Evolutionary conservation across 2,797 vertebrate genomes (phyloP).

Genomic region (Pseudotriccus pelzelni): DNA sequence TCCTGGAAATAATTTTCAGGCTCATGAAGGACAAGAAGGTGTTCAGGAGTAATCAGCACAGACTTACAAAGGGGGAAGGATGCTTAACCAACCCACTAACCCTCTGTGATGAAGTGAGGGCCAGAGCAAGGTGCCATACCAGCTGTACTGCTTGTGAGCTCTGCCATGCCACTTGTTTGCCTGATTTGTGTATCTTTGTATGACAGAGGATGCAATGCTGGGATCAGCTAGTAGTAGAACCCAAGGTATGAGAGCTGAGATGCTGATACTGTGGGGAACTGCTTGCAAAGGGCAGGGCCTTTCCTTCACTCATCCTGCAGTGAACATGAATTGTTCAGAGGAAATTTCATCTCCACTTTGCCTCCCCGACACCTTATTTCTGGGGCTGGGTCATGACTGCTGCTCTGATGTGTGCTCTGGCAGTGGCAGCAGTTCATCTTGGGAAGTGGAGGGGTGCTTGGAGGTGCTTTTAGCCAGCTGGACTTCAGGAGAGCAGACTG

Average conservation of each 20-base stretch:
- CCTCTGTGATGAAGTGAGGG: background rate
- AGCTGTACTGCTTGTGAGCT: background rate
- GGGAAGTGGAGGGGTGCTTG: background rate
- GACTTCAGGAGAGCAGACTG: background rate
- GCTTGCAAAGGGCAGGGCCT: background rate
- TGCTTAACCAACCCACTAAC: accelerated
- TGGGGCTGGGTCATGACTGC: background rate
- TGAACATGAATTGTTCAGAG: background rate
- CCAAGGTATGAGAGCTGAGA: background rate
- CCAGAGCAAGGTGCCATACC: background rate
- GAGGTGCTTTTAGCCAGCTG: background rate
- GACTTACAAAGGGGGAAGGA: background rate
- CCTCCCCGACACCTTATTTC: background rate
- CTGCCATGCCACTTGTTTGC: accelerated
- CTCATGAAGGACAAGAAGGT: background rate
- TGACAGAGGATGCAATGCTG: background rate
- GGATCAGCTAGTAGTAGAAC: background rate
- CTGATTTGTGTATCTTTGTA: background rate
- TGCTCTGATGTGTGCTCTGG: background rate
- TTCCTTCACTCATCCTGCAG: background rate
- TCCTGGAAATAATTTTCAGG: background rate
- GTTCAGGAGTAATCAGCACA: background rate
- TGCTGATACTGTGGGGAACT: background rate
- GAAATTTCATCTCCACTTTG: background rate
- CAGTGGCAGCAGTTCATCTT: background rate